Percentiles rank a stretch among this genome's conserved stretches.
These are phyloP conservation scores for Hylaea fasciaria DNA, from an alignment of 2,888 invertebrate genomes.

Conservation along the genomic window DNA sequence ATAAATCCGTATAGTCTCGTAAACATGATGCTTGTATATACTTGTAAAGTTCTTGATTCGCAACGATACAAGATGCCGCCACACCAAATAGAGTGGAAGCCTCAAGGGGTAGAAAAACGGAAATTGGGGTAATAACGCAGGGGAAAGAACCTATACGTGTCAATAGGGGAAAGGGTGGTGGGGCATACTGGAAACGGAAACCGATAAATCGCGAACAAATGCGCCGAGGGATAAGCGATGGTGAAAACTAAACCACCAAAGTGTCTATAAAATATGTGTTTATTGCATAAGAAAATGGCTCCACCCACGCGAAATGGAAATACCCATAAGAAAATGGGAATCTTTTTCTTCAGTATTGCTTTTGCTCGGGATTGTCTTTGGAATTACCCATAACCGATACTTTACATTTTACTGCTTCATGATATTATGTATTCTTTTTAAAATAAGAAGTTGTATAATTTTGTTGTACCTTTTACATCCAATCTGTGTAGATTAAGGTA, in stretches of 20 bases:
- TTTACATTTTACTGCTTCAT: not conserved
- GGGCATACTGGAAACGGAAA: conserved; percentile 36
- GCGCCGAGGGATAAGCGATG: conserved; percentile 32
- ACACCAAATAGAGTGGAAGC: conserved; percentile 20
- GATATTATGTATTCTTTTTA: too few species aligned
- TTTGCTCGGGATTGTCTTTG: conserved; percentile 13
- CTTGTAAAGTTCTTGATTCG: conserved; percentile 2
- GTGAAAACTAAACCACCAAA: conserved; percentile 34
- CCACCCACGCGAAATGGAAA: conserved; percentile 24
- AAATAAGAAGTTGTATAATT: too few species aligned
- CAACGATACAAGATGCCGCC: conserved; percentile 20
- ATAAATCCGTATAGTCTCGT: too few species aligned
- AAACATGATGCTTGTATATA: not conserved
- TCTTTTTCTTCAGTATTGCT: conserved; percentile 17
- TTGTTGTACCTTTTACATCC: too few species aligned
- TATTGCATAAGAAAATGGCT: conserved; percentile 30
- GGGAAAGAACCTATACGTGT: conserved; percentile 41
- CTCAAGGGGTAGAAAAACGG: conserved; percentile 34
- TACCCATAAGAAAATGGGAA: conserved; percentile 19
- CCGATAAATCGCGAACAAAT: conserved; percentile 42
- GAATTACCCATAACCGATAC: conserved; percentile 7
- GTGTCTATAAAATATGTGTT: conserved; percentile 35
- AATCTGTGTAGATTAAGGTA: too few species aligned
- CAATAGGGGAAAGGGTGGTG: conserved; percentile 39
- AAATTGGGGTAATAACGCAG: conserved; percentile 40